Evolutionary conservation across 2,113 vertebrate genomes (phyloP).

Genomic region (Sus scrofa): T2T-Sscrofa CM000813.6:83011501-83012000

Average conservation of each 20-base stretch:
- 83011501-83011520: not conserved
- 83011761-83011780: not conserved
- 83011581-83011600: not conserved
- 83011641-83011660: not conserved
- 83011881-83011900: not conserved
- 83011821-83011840: slow-evolving; percentile 92
- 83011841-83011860: slow-evolving; percentile 92
- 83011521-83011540: rapidly evolving
- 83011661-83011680: not conserved
- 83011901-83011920: slow-evolving; percentile 91
- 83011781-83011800: not conserved
- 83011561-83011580: not conserved
- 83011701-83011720: rapidly evolving
- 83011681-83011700: not conserved
- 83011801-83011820: slow-evolving; percentile 75
- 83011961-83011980: slow-evolving; percentile 90
- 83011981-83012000: slow-evolving; percentile 95
- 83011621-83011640: not conserved
- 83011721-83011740: rapidly evolving
- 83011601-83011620: not conserved
- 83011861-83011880: slow-evolving; percentile 93
- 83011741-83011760: rapidly evolving
- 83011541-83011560: not conserved
- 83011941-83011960: slow-evolving; percentile 91
- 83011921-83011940: slow-evolving; percentile 95